Percentiles rank a stretch among this genome's conserved stretches.
phyloP scores from a whole-genome alignment of 2,797 vertebrate species.

The Xenentodon cancila region DNA sequence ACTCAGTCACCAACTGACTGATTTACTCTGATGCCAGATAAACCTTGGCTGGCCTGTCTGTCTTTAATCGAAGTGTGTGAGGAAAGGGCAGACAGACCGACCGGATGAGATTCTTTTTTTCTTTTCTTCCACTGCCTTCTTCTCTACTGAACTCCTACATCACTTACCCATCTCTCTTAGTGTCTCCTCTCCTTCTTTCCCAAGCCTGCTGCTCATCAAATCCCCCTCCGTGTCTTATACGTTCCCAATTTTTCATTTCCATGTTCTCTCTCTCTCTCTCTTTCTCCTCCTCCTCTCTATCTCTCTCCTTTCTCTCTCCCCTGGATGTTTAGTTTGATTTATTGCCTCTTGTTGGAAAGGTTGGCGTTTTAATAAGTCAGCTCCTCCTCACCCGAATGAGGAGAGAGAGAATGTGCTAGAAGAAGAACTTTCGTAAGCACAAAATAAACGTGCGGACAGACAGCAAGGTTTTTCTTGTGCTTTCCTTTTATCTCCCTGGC shows the following conservation, averaged over 20 bases:
- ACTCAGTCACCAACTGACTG: conserved; percentile 21
- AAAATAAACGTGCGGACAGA: conserved; percentile 78
- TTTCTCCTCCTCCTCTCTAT: conserved; percentile 14
- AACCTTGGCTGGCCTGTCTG: conserved; percentile 57
- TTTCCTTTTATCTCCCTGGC: conserved; percentile 64
- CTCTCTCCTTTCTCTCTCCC: conserved; percentile 42
- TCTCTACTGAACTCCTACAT: conserved; percentile 43
- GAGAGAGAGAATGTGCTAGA: conserved; percentile 50
- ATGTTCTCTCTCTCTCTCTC: conserved; percentile 45
- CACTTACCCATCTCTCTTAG: conserved; percentile 52
- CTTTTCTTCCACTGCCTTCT: conserved; percentile 43
- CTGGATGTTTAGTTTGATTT: conserved; percentile 85
- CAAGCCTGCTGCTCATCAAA: conserved; percentile 72
- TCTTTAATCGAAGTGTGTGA: conserved; percentile 60
- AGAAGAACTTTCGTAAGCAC: conserved; percentile 81
- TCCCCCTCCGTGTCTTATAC: conserved; percentile 61
- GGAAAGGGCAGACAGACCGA: conserved; percentile 20
- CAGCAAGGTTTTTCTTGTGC: conserved; percentile 47
- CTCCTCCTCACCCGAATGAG: conserved; percentile 71
- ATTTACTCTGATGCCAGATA: conserved; percentile 49
- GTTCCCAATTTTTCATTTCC: conserved; percentile 71
- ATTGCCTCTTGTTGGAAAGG: conserved; percentile 85
- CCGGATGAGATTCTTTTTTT: conserved; percentile 56
- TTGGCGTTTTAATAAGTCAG: conserved; percentile 88
- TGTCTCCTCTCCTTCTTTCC: conserved; percentile 58